phyloP scores from a whole-genome alignment of 2,113 vertebrate species.

The Pogona vitticeps region DNA sequence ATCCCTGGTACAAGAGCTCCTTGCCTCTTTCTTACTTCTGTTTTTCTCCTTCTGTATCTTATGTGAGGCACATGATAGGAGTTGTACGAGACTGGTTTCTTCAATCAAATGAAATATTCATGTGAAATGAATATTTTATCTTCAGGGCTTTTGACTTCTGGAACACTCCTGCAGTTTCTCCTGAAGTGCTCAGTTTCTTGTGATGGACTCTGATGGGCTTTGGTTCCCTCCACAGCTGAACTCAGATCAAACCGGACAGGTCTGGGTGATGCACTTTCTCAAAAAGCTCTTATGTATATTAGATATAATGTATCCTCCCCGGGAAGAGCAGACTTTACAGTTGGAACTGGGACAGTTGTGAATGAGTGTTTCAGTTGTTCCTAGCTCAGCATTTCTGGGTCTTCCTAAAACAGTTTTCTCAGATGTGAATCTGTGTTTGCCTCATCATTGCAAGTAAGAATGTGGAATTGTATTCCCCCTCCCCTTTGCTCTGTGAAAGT shows the following conservation, averaged over 20 bases:
- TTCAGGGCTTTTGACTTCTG: conserved; percentile 6
- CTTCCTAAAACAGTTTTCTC: background rate
- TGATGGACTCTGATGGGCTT: background rate
- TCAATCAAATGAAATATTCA: background rate
- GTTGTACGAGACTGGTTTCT: background rate
- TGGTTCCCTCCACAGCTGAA: background rate
- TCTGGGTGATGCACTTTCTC: background rate
- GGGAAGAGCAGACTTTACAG: background rate
- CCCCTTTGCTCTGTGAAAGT: no score
- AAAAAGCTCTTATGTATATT: background rate
- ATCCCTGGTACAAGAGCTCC: background rate
- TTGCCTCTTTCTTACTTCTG: background rate
- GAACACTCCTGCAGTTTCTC: background rate
- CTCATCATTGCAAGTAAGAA: no score
- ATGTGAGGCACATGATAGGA: background rate
- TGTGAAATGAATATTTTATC: conserved; percentile 15
- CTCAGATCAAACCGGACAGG: background rate
- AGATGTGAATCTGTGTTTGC: no score
- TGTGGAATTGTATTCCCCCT: no score
- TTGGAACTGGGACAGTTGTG: no score
- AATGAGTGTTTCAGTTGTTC: background rate
- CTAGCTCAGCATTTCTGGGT: conserved; percentile 7
- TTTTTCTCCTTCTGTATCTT: background rate
- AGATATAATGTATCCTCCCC: background rate
- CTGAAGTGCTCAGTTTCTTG: background rate